Base-by-base conservation (phyloP, 2,888 invertebrate species). In the Stenotaenia linearis region DNA sequence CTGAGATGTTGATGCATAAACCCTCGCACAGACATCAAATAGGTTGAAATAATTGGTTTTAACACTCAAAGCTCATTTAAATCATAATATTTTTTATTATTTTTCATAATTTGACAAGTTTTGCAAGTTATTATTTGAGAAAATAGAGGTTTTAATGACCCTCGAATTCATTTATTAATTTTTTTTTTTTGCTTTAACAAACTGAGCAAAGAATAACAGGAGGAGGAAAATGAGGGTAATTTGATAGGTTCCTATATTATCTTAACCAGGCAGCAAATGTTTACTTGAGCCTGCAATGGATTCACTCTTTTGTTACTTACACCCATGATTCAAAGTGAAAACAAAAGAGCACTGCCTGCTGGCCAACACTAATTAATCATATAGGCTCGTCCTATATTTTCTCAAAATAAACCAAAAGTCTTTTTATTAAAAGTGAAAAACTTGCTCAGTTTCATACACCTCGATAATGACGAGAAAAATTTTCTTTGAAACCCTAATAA, bases 191-290 rank as follows among this genome's bases (percentile, higher is more conserved):
- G 6, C 12, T 15, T 12, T 1, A 21, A 7, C 23, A 61, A 23
- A 61, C 23, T 61, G 10, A 7, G 23, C 61, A 61, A 61, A 61
- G 61, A 61, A 61, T 61, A 61, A 61, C 61, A 61, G 61, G 1
- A 5, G 4, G 18, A 50, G 23, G 61, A 23, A 61, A 61, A 61
- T 61, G 61, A 61, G 61, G 61, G 61, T 61, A 61, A 61, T 61
- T 61, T 61, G 61, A 61, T 61, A 25, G 10, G 61, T 61, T 61
- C 61, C 23, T 61, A 25, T 61, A 61, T 61, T 61, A 61, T 61
- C 61, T 61, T 61, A 61, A 61, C 61, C 61, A 61, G 61, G 23
- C 61, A 61, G 61, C 61, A 61, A 61, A 61, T 61, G 61, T 61
- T 61, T 6, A 61, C 61, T 61, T 6, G 61, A 61, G 61, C 61